Evolutionary conservation across 2,113 vertebrate genomes (phyloP), one percentile per base, ranked within the genome.

Genomic region (Podocnemis expansa): DNA sequence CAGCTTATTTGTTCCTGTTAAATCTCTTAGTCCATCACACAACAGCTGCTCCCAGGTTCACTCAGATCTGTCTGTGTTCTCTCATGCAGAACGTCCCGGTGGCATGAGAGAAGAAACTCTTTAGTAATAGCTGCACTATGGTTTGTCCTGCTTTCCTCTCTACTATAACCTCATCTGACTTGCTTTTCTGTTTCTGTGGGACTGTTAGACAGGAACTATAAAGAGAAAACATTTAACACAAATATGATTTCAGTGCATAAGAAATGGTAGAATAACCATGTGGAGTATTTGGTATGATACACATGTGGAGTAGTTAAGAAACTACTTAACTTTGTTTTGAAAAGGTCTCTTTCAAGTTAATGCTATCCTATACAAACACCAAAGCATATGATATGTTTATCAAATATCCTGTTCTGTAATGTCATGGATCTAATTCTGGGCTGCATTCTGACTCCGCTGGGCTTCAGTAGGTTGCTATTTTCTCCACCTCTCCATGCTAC

Each of bases 11-110:
- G 41, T 43, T 76, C 41, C 7, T 76, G 45, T 76, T 76, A 27
- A 24, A 27, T 14, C 24, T 76, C 22, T 43, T 76, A 25, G 73
- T 45, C 73, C 41, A 80, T 17, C 83, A 31, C 56, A 56, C 29
- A 85, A 29, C 45, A 87, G 63, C 89, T 93, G 73, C 87, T 95
- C 55, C 45, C 34, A 81, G 49, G 9, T 92, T 97, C 67, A 94
- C 49, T 24, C 41, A 54, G 21, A 88, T 41, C 10, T 83, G 6
- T 79, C 82, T 90, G 60, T 63, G 10, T 49, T 90, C 34, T 14
- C 63, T 79, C 55, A 85, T 88, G 89, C 83, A 84, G 34, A 25
- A 76, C 49, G 41, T 87, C 6, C 58, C 21, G 47, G 41, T 80
- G 54, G 24, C 6, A 4, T 91, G 79, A 95, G 27, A 73, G 78